Evolutionary conservation across 2,797 vertebrate species (phyloP).

Genomic region (Enteromius trimaculatus): DNA sequence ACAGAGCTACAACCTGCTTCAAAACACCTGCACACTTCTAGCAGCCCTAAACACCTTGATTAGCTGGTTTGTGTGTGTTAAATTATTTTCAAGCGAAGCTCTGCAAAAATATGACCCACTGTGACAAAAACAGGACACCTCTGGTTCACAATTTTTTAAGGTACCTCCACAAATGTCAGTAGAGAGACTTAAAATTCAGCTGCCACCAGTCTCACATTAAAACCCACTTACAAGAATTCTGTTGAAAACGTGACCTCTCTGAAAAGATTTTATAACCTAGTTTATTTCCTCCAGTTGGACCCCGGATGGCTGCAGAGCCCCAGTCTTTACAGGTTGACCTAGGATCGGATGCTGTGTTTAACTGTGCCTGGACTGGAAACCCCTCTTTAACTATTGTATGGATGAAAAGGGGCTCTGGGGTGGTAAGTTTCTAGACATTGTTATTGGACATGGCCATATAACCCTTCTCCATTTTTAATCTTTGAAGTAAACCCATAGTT

Average conservation of each 20-base stretch:
- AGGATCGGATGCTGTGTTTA: conserved; percentile 92
- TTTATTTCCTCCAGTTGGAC: conserved; percentile 83
- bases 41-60: not conserved
- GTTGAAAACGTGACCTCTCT: not conserved
- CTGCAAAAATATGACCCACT: not conserved
- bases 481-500: not conserved
- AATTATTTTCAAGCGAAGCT: not conserved
- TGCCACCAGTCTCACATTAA: not conserved
- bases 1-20: not conserved
- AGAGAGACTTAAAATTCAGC: not conserved
- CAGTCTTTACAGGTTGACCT: conserved; percentile 96
- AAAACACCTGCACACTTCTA: not conserved
- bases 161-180: not conserved
- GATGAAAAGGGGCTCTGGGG: conserved; percentile 97
- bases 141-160: not conserved
- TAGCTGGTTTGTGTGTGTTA: not conserved
- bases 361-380: conserved; percentile 97
- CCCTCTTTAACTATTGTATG: conserved; percentile 97
- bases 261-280: not conserved
- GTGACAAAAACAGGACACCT: not conserved
- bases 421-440: conserved; percentile 80
- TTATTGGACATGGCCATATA: not conserved
- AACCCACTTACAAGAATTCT: not conserved
- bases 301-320: conserved; percentile 92
- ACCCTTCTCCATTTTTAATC: not conserved